Conservation (phyloP, 2,888 invertebrate genomes). For the Monoplex corrugatus region DNA sequence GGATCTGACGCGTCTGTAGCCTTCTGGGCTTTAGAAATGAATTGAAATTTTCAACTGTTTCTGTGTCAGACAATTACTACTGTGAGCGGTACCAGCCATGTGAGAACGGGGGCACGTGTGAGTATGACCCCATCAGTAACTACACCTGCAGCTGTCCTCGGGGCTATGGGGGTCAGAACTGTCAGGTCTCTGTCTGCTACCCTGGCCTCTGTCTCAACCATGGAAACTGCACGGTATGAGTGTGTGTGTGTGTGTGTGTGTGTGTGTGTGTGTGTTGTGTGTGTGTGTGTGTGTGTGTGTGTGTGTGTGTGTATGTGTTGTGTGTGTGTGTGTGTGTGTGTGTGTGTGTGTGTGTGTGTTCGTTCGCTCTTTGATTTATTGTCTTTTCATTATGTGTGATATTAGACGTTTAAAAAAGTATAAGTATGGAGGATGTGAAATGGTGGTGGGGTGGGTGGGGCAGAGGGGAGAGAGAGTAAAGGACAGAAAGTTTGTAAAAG, state of each 20-base stretch:
- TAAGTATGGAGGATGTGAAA: too few species aligned
- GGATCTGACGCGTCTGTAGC: too few species aligned
- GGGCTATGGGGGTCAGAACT: conserved; percentile 66
- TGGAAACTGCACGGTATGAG: conserved; percentile 65
- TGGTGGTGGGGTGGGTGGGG: too few species aligned
- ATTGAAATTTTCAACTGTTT: too few species aligned
- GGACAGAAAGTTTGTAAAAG: too few species aligned
- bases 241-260: background rate
- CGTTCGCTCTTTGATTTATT: too few species aligned
- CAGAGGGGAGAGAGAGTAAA: too few species aligned
- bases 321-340: too few species aligned
- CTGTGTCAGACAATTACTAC: conserved; percentile 64
- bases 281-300: background rate
- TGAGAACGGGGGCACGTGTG: conserved; percentile 67
- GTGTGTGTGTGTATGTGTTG: background rate
- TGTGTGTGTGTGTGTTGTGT: background rate
- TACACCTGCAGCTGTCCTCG: conserved; percentile 69
- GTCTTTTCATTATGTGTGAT: too few species aligned
- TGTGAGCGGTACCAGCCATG: conserved; percentile 66
- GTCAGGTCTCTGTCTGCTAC: conserved; percentile 63
- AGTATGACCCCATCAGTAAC: conserved; percentile 62
- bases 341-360: too few species aligned
- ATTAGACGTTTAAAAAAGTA: too few species aligned
- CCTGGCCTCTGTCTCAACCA: conserved; percentile 65
- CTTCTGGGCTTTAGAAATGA: background rate